Conservation (phyloP, 2,888 invertebrate species). For the Hermodice carunculata region DNA sequence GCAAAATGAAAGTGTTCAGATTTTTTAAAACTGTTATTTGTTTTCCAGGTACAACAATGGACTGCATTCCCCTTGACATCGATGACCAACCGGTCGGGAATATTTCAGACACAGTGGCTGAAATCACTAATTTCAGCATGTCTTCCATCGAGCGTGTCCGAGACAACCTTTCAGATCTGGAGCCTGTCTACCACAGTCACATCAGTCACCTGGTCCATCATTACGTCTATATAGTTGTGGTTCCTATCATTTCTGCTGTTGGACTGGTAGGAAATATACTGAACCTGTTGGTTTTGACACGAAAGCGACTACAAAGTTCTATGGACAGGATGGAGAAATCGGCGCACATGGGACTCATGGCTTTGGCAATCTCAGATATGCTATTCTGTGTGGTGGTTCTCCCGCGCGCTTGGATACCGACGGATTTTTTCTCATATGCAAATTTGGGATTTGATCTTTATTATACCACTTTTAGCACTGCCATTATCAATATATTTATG, state of each 20-base stretch:
- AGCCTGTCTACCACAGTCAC: too few species aligned
- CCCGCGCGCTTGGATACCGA: conserved; percentile 50
- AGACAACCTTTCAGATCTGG: too few species aligned
- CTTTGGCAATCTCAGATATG: conserved; percentile 63
- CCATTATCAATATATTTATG: conserved; percentile 63
- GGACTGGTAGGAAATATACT: conserved; percentile 62
- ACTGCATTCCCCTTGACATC: too few species aligned
- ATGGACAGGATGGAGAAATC: conserved; percentile 65
- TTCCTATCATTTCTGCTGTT: conserved; percentile 70
- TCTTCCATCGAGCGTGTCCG: too few species aligned
- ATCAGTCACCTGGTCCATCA: too few species aligned
- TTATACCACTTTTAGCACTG: conserved; percentile 53
- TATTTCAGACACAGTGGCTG: too few species aligned
- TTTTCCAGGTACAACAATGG: too few species aligned
- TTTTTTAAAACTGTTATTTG: too few species aligned
- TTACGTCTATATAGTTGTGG: too few species aligned
- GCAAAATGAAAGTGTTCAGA: too few species aligned
- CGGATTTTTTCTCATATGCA: conserved; percentile 1
- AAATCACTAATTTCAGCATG: too few species aligned
- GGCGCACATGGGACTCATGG: conserved; percentile 65
- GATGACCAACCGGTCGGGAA: too few species aligned
- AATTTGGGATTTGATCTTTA: conserved; percentile 35
- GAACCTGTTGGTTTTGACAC: conserved; percentile 60
- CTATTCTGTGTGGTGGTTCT: conserved; percentile 64
- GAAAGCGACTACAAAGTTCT: conserved; percentile 55